These are phyloP conservation scores for Electrona antarctica DNA, from an alignment of 2,113 vertebrate genomes.

Conservation along the genomic window DNA sequence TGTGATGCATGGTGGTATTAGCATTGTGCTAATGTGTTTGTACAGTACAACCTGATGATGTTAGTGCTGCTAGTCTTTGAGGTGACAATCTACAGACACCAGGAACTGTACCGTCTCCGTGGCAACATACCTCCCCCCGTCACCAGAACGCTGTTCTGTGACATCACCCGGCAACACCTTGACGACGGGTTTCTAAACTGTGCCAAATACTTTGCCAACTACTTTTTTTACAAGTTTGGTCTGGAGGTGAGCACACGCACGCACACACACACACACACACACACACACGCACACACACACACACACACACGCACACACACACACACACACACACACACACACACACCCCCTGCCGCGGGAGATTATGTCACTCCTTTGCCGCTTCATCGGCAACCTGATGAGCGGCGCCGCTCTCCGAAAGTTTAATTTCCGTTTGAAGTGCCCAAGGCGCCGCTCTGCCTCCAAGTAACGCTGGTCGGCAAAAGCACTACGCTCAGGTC, in stretches of 20 bases:
- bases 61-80: constrained; percentile 91
- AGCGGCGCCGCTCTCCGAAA: too few species aligned
- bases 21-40: background rate
- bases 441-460: too few species aligned
- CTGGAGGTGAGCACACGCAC: constrained; percentile 83
- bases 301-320: background rate
- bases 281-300: constrained; percentile 11
- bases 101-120: constrained; percentile 88
- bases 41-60: constrained; percentile 89
- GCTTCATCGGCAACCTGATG: too few species aligned
- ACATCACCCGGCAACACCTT: constrained; percentile 89
- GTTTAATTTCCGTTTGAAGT: too few species aligned
- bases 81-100: constrained; percentile 93
- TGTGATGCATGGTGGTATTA: background rate
- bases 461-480: too few species aligned
- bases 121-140: constrained; percentile 85
- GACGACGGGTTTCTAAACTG: constrained; percentile 88
- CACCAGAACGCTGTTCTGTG: constrained; percentile 90
- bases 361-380: too few species aligned
- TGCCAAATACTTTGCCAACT: constrained; percentile 94
- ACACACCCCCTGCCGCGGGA: background rate
- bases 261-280: constrained; percentile 1
- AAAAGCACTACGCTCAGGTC: too few species aligned
- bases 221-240: constrained; percentile 97
- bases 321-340: background rate